phyloP scores from a whole-genome alignment of 2,113 vertebrate species.

The Camelus dromedarius region DNA sequence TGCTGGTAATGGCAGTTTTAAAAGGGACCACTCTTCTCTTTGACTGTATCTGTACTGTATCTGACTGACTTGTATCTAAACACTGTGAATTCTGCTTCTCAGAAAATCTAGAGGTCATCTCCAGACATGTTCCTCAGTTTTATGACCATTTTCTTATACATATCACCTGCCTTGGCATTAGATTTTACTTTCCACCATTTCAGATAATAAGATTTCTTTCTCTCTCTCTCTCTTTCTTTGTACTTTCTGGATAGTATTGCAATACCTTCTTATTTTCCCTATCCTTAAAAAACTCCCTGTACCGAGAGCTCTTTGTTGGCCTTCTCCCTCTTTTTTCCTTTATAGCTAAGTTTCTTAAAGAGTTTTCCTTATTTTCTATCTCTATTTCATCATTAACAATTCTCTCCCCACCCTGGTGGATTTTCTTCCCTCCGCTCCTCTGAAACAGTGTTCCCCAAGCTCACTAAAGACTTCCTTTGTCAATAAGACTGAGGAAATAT shows the following conservation, averaged over 20 bases:
- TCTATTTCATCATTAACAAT: background rate
- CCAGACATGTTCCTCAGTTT: background rate
- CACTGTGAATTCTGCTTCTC: background rate
- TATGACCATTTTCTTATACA: background rate
- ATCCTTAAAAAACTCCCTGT: background rate
- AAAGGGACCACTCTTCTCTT: background rate
- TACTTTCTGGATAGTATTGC: background rate
- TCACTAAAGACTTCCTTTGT: background rate
- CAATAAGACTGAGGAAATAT: background rate
- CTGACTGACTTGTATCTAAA: background rate
- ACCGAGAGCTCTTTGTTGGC: background rate
- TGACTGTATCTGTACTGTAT: background rate
- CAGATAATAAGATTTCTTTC: background rate
- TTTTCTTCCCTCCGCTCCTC: background rate
- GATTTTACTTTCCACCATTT: constrained; percentile 12
- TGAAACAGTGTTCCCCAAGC: background rate
- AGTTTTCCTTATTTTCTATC: background rate
- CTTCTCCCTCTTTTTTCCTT: background rate
- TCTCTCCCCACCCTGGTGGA: background rate
- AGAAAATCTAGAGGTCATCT: background rate
- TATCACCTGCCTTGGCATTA: background rate
- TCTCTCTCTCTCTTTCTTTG: background rate
- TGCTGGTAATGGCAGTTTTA: background rate
- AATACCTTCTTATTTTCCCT: background rate
- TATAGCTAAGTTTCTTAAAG: background rate